Conservation (phyloP, 2,113 vertebrate species). For the Trogon surrucura region DNA sequence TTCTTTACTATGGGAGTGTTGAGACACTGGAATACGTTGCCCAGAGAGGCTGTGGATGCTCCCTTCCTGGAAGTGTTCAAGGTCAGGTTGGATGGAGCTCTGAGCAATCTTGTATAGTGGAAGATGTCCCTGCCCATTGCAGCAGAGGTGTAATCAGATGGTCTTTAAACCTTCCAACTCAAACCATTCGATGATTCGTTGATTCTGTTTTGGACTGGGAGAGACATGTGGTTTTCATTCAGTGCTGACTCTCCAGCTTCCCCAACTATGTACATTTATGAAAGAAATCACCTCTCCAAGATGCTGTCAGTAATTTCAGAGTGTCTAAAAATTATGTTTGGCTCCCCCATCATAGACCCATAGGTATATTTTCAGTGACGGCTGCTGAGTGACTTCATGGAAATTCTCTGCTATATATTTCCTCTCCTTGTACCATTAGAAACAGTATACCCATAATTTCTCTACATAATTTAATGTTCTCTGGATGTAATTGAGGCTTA, state of each 20-base stretch:
- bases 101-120: too few relatives aligned
- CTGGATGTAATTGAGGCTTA: not conserved
- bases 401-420: not conserved
- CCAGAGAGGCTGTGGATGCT: too few relatives aligned
- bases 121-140: too few relatives aligned
- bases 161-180: too few relatives aligned
- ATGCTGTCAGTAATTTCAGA: not conserved
- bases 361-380: not conserved
- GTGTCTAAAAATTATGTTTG: not conserved
- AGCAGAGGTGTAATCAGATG: too few relatives aligned
- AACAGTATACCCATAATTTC: not conserved
- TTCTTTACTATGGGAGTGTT: too few relatives aligned
- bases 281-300: not conserved
- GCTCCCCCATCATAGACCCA: not conserved
- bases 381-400: not conserved
- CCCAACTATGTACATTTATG: accelerated
- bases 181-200: too few relatives aligned
- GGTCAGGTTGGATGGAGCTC: too few relatives aligned
- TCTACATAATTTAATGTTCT: not conserved
- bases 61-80: too few relatives aligned
- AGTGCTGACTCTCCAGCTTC: not conserved
- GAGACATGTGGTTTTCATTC: not conserved
- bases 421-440: not conserved
- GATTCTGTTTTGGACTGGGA: not conserved
- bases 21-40: too few relatives aligned